A percentile compares a stretch with the other conserved stretches of the same genome.
Evolutionary conservation across 2,888 invertebrate species (phyloP).

Genomic region (Gandaritis pyraliata): DNA sequence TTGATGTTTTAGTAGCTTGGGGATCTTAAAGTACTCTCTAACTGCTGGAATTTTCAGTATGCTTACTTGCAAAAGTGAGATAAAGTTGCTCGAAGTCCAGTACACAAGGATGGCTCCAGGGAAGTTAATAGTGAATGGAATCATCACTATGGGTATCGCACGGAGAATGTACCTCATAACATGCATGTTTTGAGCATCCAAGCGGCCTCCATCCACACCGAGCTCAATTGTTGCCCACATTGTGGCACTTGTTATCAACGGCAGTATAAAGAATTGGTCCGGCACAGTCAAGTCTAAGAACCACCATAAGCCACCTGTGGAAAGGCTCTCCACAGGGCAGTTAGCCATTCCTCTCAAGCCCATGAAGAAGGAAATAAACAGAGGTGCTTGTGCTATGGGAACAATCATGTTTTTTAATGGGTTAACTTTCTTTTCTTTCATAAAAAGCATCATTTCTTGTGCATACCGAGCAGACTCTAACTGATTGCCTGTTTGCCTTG

Average conservation of each 20-base stretch:
- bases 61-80: constrained; percentile 92
- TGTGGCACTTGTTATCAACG: constrained; percentile 93
- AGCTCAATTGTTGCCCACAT: constrained; percentile 92
- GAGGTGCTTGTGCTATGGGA: constrained; percentile 92
- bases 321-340: constrained; percentile 95
- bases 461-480: constrained; percentile 90
- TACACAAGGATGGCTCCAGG: constrained; percentile 95
- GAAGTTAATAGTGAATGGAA: constrained; percentile 94
- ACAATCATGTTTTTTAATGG: constrained; percentile 91
- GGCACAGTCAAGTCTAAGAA: constrained; percentile 95
- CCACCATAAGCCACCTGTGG: constrained; percentile 95
- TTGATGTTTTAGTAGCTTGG: constrained; percentile 82
- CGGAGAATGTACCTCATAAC: constrained; percentile 90
- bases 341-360: constrained; percentile 95
- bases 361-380: constrained; percentile 97
- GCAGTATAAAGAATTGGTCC: constrained; percentile 95
- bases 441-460: constrained; percentile 91
- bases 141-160: constrained; percentile 90
- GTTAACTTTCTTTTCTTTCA: constrained; percentile 92
- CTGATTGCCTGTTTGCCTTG: constrained; percentile 92
- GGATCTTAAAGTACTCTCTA: constrained; percentile 90
- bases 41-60: constrained; percentile 90
- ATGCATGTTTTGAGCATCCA: constrained; percentile 88
- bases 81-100: constrained; percentile 94
- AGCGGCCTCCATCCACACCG: constrained; percentile 89